These are phyloP conservation scores for Eumaeus atala DNA, from an alignment of 1,140 invertebrate genomes.

Conservation along the genomic window DNA sequence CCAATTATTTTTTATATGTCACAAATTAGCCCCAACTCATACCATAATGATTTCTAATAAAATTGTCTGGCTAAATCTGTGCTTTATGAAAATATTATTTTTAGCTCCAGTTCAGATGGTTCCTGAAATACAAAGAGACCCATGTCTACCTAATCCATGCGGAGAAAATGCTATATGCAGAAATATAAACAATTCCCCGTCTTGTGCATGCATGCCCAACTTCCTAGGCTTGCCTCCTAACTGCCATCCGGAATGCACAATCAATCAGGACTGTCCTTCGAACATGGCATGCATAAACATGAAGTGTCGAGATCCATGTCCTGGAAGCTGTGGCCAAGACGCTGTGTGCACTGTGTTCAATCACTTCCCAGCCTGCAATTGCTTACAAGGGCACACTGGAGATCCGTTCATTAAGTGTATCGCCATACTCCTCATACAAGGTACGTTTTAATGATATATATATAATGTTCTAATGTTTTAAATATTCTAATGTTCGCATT, in stretches of 20 bases:
- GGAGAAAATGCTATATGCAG: constrained; percentile 80
- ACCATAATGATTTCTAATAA: too few species aligned
- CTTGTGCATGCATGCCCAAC: constrained; percentile 76
- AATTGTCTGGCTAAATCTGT: constrained; percentile 17
- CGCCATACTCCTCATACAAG: constrained; percentile 55
- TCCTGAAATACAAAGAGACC: constrained; percentile 55
- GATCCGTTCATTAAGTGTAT: constrained; percentile 78
- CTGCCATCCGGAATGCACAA: constrained; percentile 79
- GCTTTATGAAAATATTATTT: constrained; percentile 24
- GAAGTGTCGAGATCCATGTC: constrained; percentile 80
- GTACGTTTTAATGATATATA: constrained; percentile 62
- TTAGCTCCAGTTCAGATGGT: constrained; percentile 64
- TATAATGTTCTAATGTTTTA: neutral
- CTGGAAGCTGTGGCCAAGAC: constrained; percentile 78
- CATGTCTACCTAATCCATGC: constrained; percentile 79
- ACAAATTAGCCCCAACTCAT: too few species aligned
- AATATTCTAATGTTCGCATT: neutral
- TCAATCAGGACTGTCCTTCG: constrained; percentile 78
- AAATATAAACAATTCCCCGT: constrained; percentile 74
- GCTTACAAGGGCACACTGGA: constrained; percentile 77
- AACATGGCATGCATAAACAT: constrained; percentile 79
- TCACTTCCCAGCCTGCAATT: constrained; percentile 79
- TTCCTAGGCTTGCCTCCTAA: constrained; percentile 80
- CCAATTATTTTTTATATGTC: too few species aligned
- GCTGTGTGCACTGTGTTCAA: constrained; percentile 78